phyloP scores from a whole-genome alignment of 2,797 vertebrate genomes.

The Sebastes miniatus region DNA sequence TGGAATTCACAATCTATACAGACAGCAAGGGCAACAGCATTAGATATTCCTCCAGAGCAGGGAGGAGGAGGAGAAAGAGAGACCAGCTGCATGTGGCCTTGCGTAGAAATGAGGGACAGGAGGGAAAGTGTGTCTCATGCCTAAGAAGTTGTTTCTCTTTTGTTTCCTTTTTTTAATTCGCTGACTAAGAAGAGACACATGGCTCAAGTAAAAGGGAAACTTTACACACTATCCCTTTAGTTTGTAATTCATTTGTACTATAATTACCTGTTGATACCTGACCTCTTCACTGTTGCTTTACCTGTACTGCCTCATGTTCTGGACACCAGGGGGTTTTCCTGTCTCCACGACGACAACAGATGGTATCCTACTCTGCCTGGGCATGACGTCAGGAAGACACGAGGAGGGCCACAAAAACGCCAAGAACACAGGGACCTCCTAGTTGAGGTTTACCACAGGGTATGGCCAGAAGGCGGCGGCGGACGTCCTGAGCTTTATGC shows the following conservation, averaged over 20 bases:
- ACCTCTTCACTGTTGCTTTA: conserved; percentile 3
- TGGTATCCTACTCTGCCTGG: conserved; percentile 46
- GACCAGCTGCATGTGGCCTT: conserved; percentile 35
- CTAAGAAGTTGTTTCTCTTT: neutral
- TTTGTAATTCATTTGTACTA: neutral
- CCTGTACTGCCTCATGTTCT: conserved; percentile 21
- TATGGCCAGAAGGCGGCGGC: neutral
- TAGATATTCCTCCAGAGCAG: conserved; percentile 58
- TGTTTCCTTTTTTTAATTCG: neutral
- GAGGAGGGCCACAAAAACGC: conserved; percentile 35
- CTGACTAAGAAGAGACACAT: neutral
- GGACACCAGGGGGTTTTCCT: conserved; percentile 31
- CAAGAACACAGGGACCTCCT: conserved; percentile 47
- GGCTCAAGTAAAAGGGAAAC: neutral
- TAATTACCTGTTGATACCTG: conserved; percentile 26
- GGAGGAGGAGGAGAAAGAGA: neutral
- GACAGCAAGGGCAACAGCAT: conserved; percentile 54
- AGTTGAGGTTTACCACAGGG: conserved; percentile 36
- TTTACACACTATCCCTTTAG: neutral
- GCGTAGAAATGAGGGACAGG: conserved; percentile 57
- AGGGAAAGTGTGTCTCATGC: neutral
- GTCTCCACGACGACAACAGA: conserved; percentile 50
- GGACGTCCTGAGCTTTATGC: conserved; percentile 7
- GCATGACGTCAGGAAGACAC: conserved; percentile 59
- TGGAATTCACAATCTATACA: conserved; percentile 76